phyloP scores from a whole-genome alignment of 2,888 invertebrate species.

The Antitype chi region DNA sequence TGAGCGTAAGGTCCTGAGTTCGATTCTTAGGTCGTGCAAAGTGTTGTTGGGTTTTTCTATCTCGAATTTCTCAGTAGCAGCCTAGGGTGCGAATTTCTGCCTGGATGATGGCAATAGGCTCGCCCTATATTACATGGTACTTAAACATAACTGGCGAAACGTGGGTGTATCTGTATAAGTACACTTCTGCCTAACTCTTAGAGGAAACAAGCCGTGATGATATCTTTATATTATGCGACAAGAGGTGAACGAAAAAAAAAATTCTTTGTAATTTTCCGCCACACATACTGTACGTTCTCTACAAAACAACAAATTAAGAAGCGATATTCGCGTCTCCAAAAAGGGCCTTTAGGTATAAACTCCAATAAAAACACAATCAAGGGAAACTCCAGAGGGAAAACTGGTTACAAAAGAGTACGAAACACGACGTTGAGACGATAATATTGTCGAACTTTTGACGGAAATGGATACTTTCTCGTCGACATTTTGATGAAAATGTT shows the following conservation, averaged over 20 bases:
- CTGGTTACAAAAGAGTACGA: constrained; percentile 5
- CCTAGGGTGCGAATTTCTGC: no score
- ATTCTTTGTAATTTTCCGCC: not conserved
- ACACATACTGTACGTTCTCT: not conserved
- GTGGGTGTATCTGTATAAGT: no score
- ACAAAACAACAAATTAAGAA: not conserved
- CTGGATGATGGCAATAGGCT: no score
- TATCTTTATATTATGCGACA: no score
- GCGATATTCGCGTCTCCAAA: constrained; percentile 4
- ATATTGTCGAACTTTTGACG: constrained; percentile 53
- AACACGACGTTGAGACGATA: constrained; percentile 7
- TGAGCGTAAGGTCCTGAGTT: no score
- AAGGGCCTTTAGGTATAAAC: constrained; percentile 22
- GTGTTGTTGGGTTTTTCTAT: no score
- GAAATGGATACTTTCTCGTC: constrained; percentile 23
- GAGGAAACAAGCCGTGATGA: no score
- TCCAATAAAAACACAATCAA: constrained; percentile 44
- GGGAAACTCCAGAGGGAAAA: constrained; percentile 10
- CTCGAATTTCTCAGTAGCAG: no score
- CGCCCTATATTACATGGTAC: no score
- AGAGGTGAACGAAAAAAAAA: not conserved
- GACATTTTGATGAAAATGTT: constrained; percentile 27
- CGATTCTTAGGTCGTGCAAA: no score
- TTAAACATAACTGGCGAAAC: no score
- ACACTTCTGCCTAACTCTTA: no score